Evolutionary conservation across 64 coral and sea anemone species (phyloP), one percentile per base, ranked within the genome.

Genomic region (Pachyseris speciosa): DNA sequence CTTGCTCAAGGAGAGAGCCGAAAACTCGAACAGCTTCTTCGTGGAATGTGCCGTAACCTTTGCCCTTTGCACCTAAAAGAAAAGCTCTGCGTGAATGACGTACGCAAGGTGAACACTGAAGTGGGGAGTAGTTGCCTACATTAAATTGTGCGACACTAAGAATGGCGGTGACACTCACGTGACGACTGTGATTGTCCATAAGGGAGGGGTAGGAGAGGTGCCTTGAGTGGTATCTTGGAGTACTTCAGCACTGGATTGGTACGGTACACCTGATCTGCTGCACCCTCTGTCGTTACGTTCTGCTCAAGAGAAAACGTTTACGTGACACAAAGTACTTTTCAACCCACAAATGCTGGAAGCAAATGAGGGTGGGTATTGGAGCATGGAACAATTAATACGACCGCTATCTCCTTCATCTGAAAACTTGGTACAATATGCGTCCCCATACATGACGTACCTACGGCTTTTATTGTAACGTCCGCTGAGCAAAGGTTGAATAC

Each of bases 21-120:
- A 99, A 99, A 63, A 99, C 95, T 28, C 97, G 68, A 92, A 99
- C 94, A 59, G 97, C 97, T 67, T 99, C 97, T 90, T 95, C 93
- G 39, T 95, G 94, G 60, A 99, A 99, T 0, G 97, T 99, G 8
- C 97, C 97, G 69, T 99, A 99, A 67, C 91, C 90, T 91, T 99
- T 99, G 42, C 94, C 97, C 86, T 99, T 99, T 67, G 94, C 97
- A 74, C 97, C 97, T 99, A 64, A 64, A 61, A 3, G 58, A 25
- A 26, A 17, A 45, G 11, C 11, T 45, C 43, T 45, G 11, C 11
- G n/a, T n/a, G n/a, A n/a, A n/a, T n/a, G n/a, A n/a, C n/a, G n/a
- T n/a, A n/a, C n/a, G n/a, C n/a, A n/a, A n/a, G n/a, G n/a, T n/a
- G n/a, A n/a, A n/a, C n/a, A n/a, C n/a, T n/a, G n/a, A n/a, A n/a